Conservation (phyloP, 2,113 vertebrate species). For the Gadus macrocephalus region DNA sequence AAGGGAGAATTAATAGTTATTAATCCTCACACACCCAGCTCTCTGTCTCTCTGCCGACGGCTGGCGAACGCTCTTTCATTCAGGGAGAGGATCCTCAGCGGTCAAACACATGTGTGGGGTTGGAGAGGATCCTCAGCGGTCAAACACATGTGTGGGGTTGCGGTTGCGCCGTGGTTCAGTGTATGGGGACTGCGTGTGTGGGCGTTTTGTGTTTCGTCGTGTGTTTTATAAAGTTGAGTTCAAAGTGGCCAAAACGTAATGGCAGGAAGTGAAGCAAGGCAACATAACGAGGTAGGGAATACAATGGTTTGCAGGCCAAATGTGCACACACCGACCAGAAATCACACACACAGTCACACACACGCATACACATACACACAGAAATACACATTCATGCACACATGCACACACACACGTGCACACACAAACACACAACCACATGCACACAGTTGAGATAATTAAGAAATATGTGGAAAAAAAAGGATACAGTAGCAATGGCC, state of each 20-base stretch:
- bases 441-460: conserved; percentile 1
- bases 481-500: conserved; percentile 17
- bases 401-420: conserved; percentile 12
- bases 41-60: conserved; percentile 25
- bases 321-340: background rate
- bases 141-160: too few relatives aligned
- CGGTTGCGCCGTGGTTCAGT: background rate
- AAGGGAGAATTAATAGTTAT: conserved; percentile 74
- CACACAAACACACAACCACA: conserved; percentile 16
- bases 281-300: too few relatives aligned
- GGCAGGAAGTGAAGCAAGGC: background rate
- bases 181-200: background rate
- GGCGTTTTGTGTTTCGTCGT: too few relatives aligned
- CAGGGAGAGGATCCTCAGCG: too few relatives aligned
- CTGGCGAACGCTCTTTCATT: conserved; percentile 9
- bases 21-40: conserved; percentile 63
- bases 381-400: conserved; percentile 8
- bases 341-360: background rate
- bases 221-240: background rate
- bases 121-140: too few relatives aligned
- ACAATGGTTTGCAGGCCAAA: background rate
- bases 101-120: too few relatives aligned
- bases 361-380: too few relatives aligned
- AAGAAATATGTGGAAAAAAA: conserved; percentile 10
- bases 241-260: background rate